Evolutionary conservation across 2,797 vertebrate species (phyloP), one percentile per base, ranked within the genome.

Genomic region (Bradypus variegatus): DNA sequence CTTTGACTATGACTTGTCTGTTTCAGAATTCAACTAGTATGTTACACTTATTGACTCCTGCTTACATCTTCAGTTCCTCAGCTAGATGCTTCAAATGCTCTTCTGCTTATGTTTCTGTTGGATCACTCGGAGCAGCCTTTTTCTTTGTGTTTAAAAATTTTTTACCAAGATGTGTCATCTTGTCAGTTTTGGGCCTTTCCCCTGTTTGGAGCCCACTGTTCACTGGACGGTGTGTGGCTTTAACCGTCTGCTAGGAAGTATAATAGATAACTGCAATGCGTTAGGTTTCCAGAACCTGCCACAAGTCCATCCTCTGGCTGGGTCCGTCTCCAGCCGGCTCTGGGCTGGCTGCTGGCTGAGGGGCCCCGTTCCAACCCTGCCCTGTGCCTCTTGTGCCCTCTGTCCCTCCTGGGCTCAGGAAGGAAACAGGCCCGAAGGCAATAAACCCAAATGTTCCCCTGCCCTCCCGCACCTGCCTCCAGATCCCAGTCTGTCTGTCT

Each of bases 261-360:
- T 8, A 9, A 38, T 60, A 3, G 0, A n/a, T 79, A 16, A 3
- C 11, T 27, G n/a, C 21, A 4, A 5, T 19, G 2, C 13, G 0
- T 48, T 11, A 2, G 75, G 53, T 8, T 1, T 6, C 89, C 38
- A 41, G 86, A 45, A 31, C 13, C 76, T 1, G 67, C 29, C 23
- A 2, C 65, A 5, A 0, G 29, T 19, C 18, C 11, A 0, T 16
- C 9, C 31, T 45, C 55, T 6, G 2, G 2, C 12, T 1, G 62
- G 29, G 9, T 41, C n/a, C 16, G 15, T 41, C 36, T 15, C n/a
- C 55, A 0, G 77, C 0, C 0, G 13, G 13, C 25, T 18, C 86
- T 5, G 36, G 45, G n/a, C 53, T 25, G 38, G 55, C 10, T 36
- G 1, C 25, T 2, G 6, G 65, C 31, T 16, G 6, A 50, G 77